A percentile compares a stretch with the other conserved stretches of the same genome.
Evolutionary conservation across 2,888 invertebrate species (phyloP).

Genomic region (Ashinkailepas kermadecensis): DNA sequence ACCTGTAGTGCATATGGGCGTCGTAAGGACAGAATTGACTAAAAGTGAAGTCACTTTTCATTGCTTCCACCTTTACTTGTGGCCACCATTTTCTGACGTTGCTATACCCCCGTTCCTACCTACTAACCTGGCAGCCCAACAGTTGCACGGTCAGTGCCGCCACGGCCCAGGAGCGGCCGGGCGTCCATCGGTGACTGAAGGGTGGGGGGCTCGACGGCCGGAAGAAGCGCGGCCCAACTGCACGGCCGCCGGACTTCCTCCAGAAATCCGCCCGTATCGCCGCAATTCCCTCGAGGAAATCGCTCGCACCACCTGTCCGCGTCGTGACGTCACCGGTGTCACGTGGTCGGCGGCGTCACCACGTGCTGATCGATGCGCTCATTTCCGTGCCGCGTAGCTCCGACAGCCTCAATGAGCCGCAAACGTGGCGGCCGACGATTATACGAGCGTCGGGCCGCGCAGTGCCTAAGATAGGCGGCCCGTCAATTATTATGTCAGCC

Average conservation of each 20-base stretch:
- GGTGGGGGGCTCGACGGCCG: not conserved
- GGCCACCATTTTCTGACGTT: too few species aligned
- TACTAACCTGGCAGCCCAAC: too few species aligned
- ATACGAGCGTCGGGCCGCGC: slow-evolving; percentile 25
- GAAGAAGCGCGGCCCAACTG: not conserved
- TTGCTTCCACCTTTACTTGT: too few species aligned
- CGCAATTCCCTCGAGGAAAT: slow-evolving; percentile 2
- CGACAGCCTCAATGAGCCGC: not conserved
- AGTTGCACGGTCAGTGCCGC: too few species aligned
- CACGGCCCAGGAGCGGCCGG: too few species aligned
- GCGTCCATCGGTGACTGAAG: not conserved
- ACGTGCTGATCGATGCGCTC: not conserved
- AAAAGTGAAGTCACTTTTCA: too few species aligned
- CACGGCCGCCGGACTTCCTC: not conserved
- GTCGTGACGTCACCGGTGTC: not conserved
- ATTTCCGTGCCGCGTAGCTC: not conserved
- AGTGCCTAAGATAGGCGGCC: not conserved
- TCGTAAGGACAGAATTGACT: too few species aligned
- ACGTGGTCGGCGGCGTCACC: not conserved
- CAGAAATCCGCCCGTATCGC: not conserved
- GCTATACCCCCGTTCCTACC: too few species aligned
- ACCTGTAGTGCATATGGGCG: too few species aligned
- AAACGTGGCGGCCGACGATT: slow-evolving; percentile 24
- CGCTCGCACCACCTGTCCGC: not conserved
- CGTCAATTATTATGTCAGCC: too few species aligned